These are phyloP conservation scores for Eristalis tenax DNA, from an alignment of 2,888 invertebrate genomes.

Conservation along the genomic window DNA sequence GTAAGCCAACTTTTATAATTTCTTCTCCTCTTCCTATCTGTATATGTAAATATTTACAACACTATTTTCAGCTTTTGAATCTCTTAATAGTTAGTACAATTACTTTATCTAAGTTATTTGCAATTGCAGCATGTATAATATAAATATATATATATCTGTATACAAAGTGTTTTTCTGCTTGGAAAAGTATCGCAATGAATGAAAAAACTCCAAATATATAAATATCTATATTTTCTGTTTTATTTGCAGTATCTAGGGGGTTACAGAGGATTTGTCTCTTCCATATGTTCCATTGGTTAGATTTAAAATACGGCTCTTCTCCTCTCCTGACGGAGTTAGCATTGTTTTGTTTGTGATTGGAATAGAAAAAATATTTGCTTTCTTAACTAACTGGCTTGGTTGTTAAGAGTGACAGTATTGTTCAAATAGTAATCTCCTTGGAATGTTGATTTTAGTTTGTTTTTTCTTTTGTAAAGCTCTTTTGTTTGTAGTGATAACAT, in stretches of 20 bases:
- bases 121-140: slow-evolving; percentile 16
- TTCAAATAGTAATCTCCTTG: slow-evolving; percentile 47
- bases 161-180: slow-evolving; percentile 1
- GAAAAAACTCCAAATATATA: background rate
- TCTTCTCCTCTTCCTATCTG: background rate
- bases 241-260: background rate
- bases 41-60: slow-evolving; percentile 49
- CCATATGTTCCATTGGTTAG: background rate
- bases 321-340: background rate
- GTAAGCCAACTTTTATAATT: background rate
- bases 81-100: slow-evolving; percentile 48
- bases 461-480: slow-evolving; percentile 44
- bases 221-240: background rate
- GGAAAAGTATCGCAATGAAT: background rate
- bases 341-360: slow-evolving; percentile 23
- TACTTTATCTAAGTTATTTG: slow-evolving; percentile 50
- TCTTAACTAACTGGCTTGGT: slow-evolving; percentile 35
- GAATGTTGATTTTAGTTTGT: slow-evolving; percentile 46
- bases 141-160: slow-evolving; percentile 28
- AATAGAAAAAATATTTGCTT: slow-evolving; percentile 57
- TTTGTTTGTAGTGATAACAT: slow-evolving; percentile 5
- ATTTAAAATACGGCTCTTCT: no score
- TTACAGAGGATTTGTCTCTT: background rate
- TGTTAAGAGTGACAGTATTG: slow-evolving; percentile 21
- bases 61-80: slow-evolving; percentile 1